phyloP scores from a whole-genome alignment of 1,140 invertebrate genomes.

The Ctenoplectra terminalis region DNA sequence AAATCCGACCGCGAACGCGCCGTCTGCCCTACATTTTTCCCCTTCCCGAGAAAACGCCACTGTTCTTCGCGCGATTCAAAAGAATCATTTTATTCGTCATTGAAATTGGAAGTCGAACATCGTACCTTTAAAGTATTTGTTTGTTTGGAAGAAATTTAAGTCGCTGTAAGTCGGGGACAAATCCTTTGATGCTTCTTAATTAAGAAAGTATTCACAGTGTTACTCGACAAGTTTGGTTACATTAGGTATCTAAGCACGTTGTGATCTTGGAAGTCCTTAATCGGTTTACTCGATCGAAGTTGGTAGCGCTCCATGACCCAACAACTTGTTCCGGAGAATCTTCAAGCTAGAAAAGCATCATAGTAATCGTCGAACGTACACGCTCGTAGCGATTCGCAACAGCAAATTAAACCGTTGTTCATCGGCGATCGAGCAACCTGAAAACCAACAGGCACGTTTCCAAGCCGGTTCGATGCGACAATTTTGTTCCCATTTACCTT shows the following conservation, averaged over 20 bases:
- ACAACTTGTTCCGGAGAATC: background rate
- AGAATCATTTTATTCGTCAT: background rate
- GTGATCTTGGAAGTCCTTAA: background rate
- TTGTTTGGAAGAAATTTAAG: no score
- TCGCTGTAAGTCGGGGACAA: no score
- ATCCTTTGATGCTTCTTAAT: background rate
- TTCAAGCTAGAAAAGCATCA: background rate
- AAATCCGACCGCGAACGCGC: slow-evolving; percentile 37
- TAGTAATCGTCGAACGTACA: background rate
- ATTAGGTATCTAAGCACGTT: background rate
- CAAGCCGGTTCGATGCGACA: background rate
- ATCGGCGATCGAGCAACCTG: background rate
- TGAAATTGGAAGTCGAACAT: no score
- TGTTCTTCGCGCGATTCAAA: background rate
- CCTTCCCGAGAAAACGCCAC: slow-evolving; percentile 3
- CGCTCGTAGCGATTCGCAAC: background rate
- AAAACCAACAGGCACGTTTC: background rate
- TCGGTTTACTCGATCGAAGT: slow-evolving; percentile 27
- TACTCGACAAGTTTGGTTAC: background rate
- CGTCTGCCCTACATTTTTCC: slow-evolving; percentile 39
- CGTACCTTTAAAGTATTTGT: no score
- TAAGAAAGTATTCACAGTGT: background rate
- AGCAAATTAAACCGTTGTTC: background rate
- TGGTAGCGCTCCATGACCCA: background rate
- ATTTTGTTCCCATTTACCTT: background rate